Conservation (phyloP, 1,140 invertebrate species). For the Diuraphis noxia region DNA sequence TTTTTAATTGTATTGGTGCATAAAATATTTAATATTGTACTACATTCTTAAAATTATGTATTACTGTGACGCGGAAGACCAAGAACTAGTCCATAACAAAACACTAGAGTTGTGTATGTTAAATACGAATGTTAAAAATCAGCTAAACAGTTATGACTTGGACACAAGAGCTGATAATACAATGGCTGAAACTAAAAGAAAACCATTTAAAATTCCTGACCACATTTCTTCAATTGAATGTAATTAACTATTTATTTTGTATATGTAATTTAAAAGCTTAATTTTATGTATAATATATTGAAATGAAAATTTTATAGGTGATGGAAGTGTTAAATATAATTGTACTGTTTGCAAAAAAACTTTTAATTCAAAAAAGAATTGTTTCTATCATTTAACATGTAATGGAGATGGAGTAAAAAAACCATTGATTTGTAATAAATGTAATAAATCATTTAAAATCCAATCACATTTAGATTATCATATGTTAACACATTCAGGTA, state of each 20-base stretch:
- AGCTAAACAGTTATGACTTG: background rate
- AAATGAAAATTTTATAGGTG: background rate
- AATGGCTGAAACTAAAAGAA: constrained; percentile 21
- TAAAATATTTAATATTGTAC: background rate
- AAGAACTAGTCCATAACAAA: background rate
- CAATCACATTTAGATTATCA: constrained; percentile 51
- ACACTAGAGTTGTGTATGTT: background rate
- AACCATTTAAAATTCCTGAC: constrained; percentile 31
- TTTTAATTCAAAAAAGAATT: constrained; percentile 48
- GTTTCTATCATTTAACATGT: constrained; percentile 44
- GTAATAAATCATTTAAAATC: constrained; percentile 48
- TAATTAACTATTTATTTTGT: background rate
- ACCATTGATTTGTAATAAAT: constrained; percentile 3
- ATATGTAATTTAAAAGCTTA: background rate
- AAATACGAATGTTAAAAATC: constrained; percentile 7
- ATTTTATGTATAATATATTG: background rate
- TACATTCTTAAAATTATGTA: background rate
- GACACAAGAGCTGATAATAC: background rate
- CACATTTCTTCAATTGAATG: constrained; percentile 34
- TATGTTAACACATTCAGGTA: constrained; percentile 47
- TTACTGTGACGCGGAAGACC: background rate
- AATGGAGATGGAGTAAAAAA: constrained; percentile 37
- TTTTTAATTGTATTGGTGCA: background rate
- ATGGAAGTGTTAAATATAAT: constrained; percentile 44
- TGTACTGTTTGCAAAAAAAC: constrained; percentile 32